Percentiles rank a stretch among this genome's conserved stretches.
These are phyloP conservation scores for Isaurus tuberculatus DNA, from an alignment of 92 coral and sea anemone genomes.

Conservation along the genomic window DNA sequence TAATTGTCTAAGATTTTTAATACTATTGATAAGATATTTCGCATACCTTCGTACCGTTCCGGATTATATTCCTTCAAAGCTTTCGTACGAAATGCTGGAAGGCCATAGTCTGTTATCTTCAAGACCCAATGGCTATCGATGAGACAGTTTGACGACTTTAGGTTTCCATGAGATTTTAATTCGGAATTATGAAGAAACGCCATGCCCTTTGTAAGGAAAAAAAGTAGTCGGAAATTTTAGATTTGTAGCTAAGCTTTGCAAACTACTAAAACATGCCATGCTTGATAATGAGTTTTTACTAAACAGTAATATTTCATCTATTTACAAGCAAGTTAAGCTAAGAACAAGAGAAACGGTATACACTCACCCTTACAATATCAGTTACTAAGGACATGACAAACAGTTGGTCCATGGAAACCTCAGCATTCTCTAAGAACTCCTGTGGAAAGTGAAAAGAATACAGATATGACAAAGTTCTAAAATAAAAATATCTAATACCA, in stretches of 20 bases:
- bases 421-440: conserved; percentile 29
- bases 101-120: conserved; percentile 81
- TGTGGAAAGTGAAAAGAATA: neutral
- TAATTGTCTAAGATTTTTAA: no score
- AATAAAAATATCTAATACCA: no score
- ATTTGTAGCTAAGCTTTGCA: neutral
- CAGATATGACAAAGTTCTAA: neutral
- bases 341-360: neutral
- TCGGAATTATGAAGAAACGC: conserved; percentile 73
- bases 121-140: conserved; percentile 84
- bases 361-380: conserved; percentile 39
- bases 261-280: neutral
- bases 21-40: neutral
- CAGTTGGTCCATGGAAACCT: conserved; percentile 37
- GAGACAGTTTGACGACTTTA: conserved; percentile 80
- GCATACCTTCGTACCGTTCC: neutral
- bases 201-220: conserved; percentile 67
- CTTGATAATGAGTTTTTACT: neutral
- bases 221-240: neutral
- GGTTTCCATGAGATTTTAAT: conserved; percentile 80
- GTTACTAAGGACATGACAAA: conserved; percentile 39
- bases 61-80: conserved; percentile 45
- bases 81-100: conserved; percentile 72
- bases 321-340: neutral
- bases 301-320: neutral